These are phyloP conservation scores for Psephotus haematonotus DNA, from an alignment of 2,113 vertebrate genomes.

Conservation along the genomic window DNA sequence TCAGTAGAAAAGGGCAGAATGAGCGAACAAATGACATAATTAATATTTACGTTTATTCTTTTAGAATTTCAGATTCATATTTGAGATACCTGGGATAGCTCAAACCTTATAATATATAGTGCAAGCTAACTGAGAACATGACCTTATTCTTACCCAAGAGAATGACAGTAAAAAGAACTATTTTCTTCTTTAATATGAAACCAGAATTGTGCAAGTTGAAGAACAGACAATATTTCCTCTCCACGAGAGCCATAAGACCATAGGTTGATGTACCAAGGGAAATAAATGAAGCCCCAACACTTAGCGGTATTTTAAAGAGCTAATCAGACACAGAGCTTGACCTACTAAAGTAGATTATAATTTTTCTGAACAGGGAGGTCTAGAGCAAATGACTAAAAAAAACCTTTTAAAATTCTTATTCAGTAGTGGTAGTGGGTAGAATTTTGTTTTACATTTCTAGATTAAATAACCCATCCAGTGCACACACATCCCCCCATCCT, in stretches of 20 bases:
- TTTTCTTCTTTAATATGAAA: neutral
- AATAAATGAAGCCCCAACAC: neutral
- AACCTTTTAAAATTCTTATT: neutral
- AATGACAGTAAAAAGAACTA: neutral
- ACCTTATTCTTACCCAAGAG: neutral
- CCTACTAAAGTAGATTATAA: neutral
- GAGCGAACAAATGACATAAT: neutral
- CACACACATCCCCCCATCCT: accelerated
- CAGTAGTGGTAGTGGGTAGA: neutral
- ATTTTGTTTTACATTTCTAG: neutral
- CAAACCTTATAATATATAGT: neutral
- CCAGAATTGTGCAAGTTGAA: neutral
- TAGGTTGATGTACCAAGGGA: neutral
- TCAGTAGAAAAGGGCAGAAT: neutral
- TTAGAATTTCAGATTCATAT: neutral
- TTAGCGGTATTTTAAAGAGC: neutral
- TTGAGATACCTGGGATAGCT: neutral
- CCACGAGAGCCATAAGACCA: neutral
- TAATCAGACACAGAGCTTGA: neutral
- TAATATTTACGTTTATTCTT: neutral
- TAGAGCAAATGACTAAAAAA: neutral
- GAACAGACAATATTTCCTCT: neutral
- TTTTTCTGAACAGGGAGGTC: neutral
- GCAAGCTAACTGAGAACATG: neutral
- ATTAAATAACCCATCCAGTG: neutral